Conservation (phyloP, 1,140 invertebrate species). For the Heterodera carotae region DNA sequence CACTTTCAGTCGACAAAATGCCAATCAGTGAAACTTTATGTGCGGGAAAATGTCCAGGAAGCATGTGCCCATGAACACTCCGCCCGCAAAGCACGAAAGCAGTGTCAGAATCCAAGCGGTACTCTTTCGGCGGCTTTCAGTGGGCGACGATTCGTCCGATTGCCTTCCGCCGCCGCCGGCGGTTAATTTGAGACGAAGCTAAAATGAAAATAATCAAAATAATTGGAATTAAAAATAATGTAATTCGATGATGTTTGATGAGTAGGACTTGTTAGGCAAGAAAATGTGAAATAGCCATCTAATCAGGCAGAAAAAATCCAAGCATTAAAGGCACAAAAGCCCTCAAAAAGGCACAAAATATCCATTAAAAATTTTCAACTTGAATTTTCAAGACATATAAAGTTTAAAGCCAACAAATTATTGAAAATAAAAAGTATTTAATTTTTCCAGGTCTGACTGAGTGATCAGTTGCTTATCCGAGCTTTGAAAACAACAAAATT, state of each 20-base stretch:
- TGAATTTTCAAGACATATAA: too few relatives aligned
- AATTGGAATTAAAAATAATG: background rate
- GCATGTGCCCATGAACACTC: constrained; percentile 80
- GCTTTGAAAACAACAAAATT: constrained; percentile 22
- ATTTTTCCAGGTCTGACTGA: too few relatives aligned
- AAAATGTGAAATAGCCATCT: too few relatives aligned
- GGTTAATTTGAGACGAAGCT: constrained; percentile 18
- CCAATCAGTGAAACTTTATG: constrained; percentile 70
- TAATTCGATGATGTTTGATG: constrained; percentile 1
- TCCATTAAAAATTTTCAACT: too few relatives aligned
- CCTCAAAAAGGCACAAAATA: too few relatives aligned
- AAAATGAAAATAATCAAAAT: constrained; percentile 8
- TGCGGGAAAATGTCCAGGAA: constrained; percentile 83
- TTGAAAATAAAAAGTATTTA: too few relatives aligned
- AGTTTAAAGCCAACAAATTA: too few relatives aligned
- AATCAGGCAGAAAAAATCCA: too few relatives aligned
- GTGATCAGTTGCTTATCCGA: constrained; percentile 6
- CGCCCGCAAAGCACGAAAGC: constrained; percentile 80
- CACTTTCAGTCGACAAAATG: background rate
- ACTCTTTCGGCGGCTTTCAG: constrained; percentile 29
- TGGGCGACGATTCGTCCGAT: constrained; percentile 21
- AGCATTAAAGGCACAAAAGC: too few relatives aligned
- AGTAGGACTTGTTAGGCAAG: too few relatives aligned
- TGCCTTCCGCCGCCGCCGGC: constrained; percentile 20
- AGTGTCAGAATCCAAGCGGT: constrained; percentile 65